Conservation (phyloP, 2,797 vertebrate species). For the Siniperca undulata region DNA sequence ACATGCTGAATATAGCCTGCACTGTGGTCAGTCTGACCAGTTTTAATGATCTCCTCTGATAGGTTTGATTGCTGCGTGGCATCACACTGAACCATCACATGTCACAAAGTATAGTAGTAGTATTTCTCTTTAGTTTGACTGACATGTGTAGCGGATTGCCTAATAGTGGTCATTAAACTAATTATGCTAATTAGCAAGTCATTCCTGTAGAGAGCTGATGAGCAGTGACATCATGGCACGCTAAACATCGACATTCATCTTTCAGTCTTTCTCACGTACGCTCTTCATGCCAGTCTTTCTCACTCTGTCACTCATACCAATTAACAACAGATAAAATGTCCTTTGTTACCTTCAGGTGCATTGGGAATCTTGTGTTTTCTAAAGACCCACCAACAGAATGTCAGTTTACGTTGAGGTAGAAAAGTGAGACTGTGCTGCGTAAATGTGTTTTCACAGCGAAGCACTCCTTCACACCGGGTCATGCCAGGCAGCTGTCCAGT, state of each 20-base stretch:
- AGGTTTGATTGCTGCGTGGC: neutral
- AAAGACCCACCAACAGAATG: neutral
- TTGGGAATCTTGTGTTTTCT: neutral
- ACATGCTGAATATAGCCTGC: neutral
- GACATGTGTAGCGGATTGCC: conserved; percentile 29
- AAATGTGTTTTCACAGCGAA: conserved; percentile 27
- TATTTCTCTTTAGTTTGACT: conserved; percentile 38
- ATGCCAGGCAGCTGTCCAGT: conserved; percentile 13
- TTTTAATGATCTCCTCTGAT: neutral
- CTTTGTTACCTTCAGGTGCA: conserved; percentile 18
- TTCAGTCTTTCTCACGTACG: conserved; percentile 7
- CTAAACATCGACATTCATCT: neutral
- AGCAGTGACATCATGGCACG: conserved; percentile 29
- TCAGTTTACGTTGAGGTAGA: conserved; percentile 2
- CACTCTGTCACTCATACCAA: conserved; percentile 17
- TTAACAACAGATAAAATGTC: conserved; percentile 16
- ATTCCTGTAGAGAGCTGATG: conserved; percentile 29
- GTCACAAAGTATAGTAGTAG: neutral
- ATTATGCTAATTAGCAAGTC: conserved; percentile 39
- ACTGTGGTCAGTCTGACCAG: too few relatives aligned
- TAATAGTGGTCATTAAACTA: conserved; percentile 46
- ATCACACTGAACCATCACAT: neutral
- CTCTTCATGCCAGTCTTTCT: neutral
- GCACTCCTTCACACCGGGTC: neutral
- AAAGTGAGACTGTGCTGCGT: conserved; percentile 15